Evolutionary conservation across 2,797 vertebrate genomes (phyloP).

Genomic region (Myripristis jacobus): DNA sequence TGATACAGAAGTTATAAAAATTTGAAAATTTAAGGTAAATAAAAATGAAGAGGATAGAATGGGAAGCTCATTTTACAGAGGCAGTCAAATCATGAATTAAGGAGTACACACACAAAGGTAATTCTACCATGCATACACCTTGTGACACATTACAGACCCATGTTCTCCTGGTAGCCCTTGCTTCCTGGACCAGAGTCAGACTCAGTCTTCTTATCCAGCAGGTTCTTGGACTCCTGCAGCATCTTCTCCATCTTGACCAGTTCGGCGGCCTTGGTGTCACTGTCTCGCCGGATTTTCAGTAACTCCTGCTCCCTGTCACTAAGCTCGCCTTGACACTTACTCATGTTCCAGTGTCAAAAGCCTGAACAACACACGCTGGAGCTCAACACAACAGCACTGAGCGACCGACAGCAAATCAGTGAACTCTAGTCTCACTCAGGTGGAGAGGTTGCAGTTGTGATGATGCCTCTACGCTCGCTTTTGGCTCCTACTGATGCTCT

Average conservation of each 20-base stretch:
- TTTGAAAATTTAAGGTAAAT: not conserved
- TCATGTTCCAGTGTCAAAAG: constrained; percentile 82
- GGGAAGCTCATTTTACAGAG: too few species aligned
- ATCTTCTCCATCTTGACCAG: constrained; percentile 88
- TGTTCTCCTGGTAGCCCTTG: constrained; percentile 71
- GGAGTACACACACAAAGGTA: not conserved
- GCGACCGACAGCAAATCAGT: not conserved
- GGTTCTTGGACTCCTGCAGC: constrained; percentile 87
- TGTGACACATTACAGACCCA: constrained; percentile 75
- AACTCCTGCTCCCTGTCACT: constrained; percentile 83
- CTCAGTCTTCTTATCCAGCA: constrained; percentile 88
- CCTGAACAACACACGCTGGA: constrained; percentile 46
- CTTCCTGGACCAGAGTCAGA: constrained; percentile 76
- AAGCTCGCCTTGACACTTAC: constrained; percentile 82
- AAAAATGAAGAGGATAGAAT: not conserved
- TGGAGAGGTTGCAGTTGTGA: not conserved
- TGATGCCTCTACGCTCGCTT: not conserved
- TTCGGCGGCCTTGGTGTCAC: constrained; percentile 86
- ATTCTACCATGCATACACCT: not conserved
- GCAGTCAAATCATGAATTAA: not conserved
- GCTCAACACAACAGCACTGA: not conserved
- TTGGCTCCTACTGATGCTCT: constrained; percentile 10
- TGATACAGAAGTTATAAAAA: not conserved
- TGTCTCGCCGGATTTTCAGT: constrained; percentile 84
- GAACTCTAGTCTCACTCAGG: constrained; percentile 14